Conservation (phyloP, 2,113 vertebrate genomes). For the Oxyura jamaicensis region DNA sequence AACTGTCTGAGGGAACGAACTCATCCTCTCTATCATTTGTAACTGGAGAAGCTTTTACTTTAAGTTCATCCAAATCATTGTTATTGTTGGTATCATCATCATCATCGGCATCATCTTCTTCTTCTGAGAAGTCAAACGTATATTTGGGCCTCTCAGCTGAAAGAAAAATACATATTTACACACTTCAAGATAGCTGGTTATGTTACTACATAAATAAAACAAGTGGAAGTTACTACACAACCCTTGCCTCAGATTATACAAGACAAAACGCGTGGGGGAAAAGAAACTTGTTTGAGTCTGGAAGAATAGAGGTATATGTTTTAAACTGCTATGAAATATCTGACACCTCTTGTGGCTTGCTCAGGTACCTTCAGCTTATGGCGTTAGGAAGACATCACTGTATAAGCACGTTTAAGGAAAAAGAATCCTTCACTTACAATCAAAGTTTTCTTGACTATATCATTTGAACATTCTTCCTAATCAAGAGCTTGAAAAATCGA, state of each 20-base stretch:
- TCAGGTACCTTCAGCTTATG: neutral
- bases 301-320: neutral
- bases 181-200: neutral
- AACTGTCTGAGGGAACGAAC: conserved; percentile 79
- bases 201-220: neutral
- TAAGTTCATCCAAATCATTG: conserved; percentile 83
- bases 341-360: neutral
- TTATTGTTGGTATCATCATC: conserved; percentile 78
- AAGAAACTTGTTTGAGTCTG: neutral
- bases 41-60: conserved; percentile 83
- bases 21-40: conserved; percentile 86
- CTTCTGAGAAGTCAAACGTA: conserved; percentile 98
- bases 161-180: neutral
- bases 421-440: neutral
- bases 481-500: neutral
- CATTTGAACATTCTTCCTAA: neutral
- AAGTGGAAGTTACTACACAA: neutral
- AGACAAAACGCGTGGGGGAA: neutral
- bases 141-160: conserved; percentile 96
- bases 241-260: neutral
- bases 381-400: neutral
- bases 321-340: neutral
- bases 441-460: neutral
- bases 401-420: neutral
- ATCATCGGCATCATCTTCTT: conserved; percentile 87